Percentiles rank a stretch among this genome's conserved stretches.
Conservation (phyloP, 2,888 invertebrate genomes). For the Cataglyphis cursor region DNA sequence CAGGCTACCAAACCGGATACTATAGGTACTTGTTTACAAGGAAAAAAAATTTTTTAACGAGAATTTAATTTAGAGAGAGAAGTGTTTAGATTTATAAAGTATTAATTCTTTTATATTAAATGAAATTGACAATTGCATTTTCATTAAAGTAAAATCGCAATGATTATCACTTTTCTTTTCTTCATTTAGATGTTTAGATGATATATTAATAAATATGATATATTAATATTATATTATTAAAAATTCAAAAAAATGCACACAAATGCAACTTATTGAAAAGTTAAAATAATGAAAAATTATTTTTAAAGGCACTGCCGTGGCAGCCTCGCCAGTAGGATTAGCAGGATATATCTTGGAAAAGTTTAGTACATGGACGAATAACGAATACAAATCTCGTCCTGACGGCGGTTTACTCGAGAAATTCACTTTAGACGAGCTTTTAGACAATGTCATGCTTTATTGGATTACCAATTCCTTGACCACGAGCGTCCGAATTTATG, state of each 20-base stretch:
- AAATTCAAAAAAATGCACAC: neutral
- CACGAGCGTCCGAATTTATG: slow-evolving; percentile 92
- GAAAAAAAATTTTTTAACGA: neutral
- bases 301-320: slow-evolving; percentile 89
- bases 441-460: slow-evolving; percentile 94
- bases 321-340: slow-evolving; percentile 94
- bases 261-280: neutral
- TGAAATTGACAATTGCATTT: neutral
- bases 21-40: slow-evolving; percentile 88
- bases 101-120: neutral
- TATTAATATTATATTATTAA: neutral
- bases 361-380: slow-evolving; percentile 92
- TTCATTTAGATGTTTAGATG: neutral
- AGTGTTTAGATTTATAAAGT: neutral
- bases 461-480: slow-evolving; percentile 92
- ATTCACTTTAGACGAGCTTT: slow-evolving; percentile 90
- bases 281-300: slow-evolving; percentile 17
- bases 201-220: neutral
- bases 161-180: neutral
- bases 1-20: slow-evolving; percentile 97
- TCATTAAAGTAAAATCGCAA: neutral
- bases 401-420: slow-evolving; percentile 91
- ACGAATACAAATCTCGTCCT: slow-evolving; percentile 85
- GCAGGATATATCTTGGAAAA: slow-evolving; percentile 97
- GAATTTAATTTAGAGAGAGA: neutral